These are phyloP conservation scores for Epizoanthus ramosus DNA, from an alignment of 92 coral and sea anemone genomes.

Conservation along the genomic window DNA sequence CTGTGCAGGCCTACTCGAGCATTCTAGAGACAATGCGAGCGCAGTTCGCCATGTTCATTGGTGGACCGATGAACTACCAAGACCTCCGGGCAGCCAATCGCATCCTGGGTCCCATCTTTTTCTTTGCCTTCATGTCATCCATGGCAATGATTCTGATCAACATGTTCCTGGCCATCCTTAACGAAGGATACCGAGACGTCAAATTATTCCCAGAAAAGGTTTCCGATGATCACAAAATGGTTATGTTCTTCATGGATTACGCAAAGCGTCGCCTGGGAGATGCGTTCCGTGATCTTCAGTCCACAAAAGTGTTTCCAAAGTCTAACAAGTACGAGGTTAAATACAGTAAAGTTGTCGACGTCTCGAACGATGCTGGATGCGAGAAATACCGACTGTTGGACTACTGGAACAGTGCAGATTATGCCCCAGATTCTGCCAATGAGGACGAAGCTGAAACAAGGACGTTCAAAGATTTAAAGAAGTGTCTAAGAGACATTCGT, in stretches of 20 bases:
- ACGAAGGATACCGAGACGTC: conserved; percentile 85
- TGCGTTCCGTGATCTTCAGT: conserved; percentile 44
- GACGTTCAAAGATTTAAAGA: conserved; percentile 54
- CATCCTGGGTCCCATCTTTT: conserved; percentile 79
- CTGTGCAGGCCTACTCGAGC: conserved; percentile 72
- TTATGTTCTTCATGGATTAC: conserved; percentile 72
- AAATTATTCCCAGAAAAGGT: conserved; percentile 59
- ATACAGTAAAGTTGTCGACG: conserved; percentile 10
- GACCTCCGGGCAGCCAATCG: conserved; percentile 68
- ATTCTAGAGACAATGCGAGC: conserved; percentile 81
- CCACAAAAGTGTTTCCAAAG: conserved; percentile 63
- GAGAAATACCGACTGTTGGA: conserved; percentile 62
- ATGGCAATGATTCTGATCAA: conserved; percentile 86
- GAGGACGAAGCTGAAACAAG: conserved; percentile 46
- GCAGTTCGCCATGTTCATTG: conserved; percentile 86
- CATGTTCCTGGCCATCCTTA: conserved; percentile 92
- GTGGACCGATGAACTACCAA: conserved; percentile 80
- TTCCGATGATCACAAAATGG: conserved; percentile 76
- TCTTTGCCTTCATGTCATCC: conserved; percentile 82
- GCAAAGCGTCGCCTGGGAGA: conserved; percentile 61
- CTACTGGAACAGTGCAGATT: conserved; percentile 21
- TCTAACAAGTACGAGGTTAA: conserved; percentile 64
- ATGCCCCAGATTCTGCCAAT: conserved; percentile 9
- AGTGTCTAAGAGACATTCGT: conserved; percentile 53
- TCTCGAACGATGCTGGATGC: conserved; percentile 27